Percentiles rank a stretch among this genome's conserved stretches.
phyloP scores from a whole-genome alignment of 1,140 invertebrate genomes.

The Brachionus manjavacas region DNA sequence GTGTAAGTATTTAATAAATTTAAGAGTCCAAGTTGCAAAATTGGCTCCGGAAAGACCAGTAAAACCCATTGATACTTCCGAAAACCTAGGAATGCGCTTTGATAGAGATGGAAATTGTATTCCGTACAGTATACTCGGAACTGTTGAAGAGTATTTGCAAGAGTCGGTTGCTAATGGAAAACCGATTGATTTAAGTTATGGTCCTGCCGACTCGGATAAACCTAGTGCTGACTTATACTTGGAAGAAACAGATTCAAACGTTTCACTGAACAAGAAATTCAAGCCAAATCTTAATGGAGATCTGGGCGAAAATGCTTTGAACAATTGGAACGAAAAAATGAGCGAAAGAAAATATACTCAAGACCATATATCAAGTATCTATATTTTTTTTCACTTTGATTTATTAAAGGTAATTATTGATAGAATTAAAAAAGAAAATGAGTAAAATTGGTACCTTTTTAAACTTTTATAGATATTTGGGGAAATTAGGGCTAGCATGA shows the following conservation, averaged over 20 bases:
- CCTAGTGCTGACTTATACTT: conserved; percentile 43
- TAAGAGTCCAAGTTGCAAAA: conserved; percentile 40
- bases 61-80: not conserved
- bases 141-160: conserved; percentile 51
- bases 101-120: conserved; percentile 49
- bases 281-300: not conserved
- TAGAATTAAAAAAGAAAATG: not conserved
- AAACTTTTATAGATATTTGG: not conserved
- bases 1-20: not conserved
- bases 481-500: not conserved
- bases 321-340: conserved; percentile 56
- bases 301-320: conserved; percentile 45
- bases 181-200: conserved; percentile 47
- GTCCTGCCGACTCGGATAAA: conserved; percentile 43
- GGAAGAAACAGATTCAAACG: not conserved
- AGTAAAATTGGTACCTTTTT: conserved; percentile 2
- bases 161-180: conserved; percentile 49
- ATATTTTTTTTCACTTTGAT: not conserved
- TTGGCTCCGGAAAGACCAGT: conserved; percentile 26
- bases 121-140: conserved; percentile 54
- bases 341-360: conserved; percentile 53
- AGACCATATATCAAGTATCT: conserved; percentile 54
- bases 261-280: not conserved
- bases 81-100: conserved; percentile 49
- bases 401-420: not conserved